These are phyloP conservation scores for Mesorhabditis belari DNA, from an alignment of 2,888 invertebrate genomes.

Conservation along the genomic window DNA sequence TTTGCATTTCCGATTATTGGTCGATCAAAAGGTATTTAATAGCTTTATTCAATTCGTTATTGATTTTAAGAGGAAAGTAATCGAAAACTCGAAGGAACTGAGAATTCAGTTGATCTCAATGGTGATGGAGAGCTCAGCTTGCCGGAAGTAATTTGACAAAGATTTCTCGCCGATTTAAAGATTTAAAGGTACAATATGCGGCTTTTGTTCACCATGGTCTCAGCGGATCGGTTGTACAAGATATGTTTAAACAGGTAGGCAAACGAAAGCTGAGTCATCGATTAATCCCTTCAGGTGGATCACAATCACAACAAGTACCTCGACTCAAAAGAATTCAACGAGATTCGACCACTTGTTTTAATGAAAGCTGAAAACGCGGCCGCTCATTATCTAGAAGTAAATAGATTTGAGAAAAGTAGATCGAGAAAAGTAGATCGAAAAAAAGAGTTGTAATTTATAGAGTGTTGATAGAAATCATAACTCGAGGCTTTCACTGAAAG, in stretches of 20 bases:
- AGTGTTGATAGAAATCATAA: constrained; percentile 46
- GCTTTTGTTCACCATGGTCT: constrained; percentile 50
- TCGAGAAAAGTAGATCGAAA: background rate
- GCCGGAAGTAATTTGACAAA: constrained; percentile 9
- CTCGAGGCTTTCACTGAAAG: constrained; percentile 36
- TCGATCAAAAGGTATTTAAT: too few relatives aligned
- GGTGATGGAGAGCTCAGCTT: constrained; percentile 44
- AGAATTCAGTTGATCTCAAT: constrained; percentile 43
- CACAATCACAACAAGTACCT: constrained; percentile 21
- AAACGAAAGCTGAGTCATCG: background rate
- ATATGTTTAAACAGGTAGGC: constrained; percentile 42
- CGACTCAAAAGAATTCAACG: constrained; percentile 38
- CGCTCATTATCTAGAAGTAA: constrained; percentile 36
- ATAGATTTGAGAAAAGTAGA: background rate
- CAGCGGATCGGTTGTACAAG: constrained; percentile 48
- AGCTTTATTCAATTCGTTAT: too few relatives aligned
- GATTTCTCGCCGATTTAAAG: background rate
- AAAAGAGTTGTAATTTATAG: constrained; percentile 9
- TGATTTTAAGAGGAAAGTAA: too few relatives aligned
- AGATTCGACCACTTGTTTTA: constrained; percentile 44
- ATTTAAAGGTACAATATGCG: constrained; percentile 43
- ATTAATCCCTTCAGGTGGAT: constrained; percentile 19
- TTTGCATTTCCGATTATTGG: too few relatives aligned
- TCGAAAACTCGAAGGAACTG: too few relatives aligned
- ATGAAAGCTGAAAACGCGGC: constrained; percentile 51